These are phyloP conservation scores for Brachyhypopomus gauderio DNA, from an alignment of 2,113 vertebrate species.

Conservation along the genomic window DNA sequence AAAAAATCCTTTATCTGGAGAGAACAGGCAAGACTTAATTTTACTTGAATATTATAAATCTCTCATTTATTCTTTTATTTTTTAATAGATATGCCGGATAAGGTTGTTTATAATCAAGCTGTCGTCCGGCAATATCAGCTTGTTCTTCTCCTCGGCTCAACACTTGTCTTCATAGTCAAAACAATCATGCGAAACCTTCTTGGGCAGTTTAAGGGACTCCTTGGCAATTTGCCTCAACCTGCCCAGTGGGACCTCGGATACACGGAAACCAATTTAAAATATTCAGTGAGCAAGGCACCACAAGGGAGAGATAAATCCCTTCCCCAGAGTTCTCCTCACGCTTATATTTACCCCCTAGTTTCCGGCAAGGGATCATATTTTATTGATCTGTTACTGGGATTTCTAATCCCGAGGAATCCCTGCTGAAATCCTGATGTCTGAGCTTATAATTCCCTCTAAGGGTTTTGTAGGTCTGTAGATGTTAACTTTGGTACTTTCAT, in stretches of 20 bases:
- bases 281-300: constrained; percentile 44
- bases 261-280: constrained; percentile 39
- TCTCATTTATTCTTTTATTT: no score
- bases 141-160: constrained; percentile 55
- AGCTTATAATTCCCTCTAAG: not conserved
- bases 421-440: not conserved
- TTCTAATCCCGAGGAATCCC: not conserved
- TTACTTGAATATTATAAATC: no score
- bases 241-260: constrained; percentile 15
- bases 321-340: not conserved
- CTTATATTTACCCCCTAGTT: constrained; percentile 5
- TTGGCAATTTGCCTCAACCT: constrained; percentile 34
- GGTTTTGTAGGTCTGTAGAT: not conserved
- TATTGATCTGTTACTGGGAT: constrained; percentile 32
- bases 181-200: constrained; percentile 63
- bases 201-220: constrained; percentile 52
- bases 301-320: constrained; percentile 37
- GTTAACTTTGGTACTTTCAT: not conserved
- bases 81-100: not conserved
- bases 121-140: constrained; percentile 56
- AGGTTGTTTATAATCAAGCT: constrained; percentile 14
- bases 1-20: no score
- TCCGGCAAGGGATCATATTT: constrained; percentile 12
- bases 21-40: no score
- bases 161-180: constrained; percentile 49